Conservation (phyloP, 1,140 invertebrate species). For the Leguminivora glycinivorella region DNA sequence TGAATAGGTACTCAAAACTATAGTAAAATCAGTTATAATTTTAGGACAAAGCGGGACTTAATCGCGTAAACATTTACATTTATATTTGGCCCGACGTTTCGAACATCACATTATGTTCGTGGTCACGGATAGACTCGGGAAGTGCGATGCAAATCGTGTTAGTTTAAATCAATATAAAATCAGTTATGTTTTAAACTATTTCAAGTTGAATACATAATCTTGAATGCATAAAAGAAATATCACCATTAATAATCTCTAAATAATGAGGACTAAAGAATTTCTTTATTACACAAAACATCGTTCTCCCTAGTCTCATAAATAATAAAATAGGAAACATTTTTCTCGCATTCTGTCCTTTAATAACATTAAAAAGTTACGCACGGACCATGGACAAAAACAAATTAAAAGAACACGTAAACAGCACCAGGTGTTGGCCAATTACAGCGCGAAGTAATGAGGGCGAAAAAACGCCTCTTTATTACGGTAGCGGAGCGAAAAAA, state of each 20-base stretch:
- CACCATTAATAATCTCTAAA: background rate
- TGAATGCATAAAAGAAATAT: background rate
- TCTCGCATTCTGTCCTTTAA: background rate
- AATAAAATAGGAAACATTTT: background rate
- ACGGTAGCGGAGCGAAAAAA: background rate
- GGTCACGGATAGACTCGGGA: too few relatives aligned
- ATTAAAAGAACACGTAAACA: background rate
- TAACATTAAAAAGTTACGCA: constrained; percentile 1
- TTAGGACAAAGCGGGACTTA: too few relatives aligned
- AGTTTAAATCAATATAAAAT: too few relatives aligned
- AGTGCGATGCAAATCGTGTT: too few relatives aligned
- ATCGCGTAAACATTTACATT: too few relatives aligned
- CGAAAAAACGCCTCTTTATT: background rate
- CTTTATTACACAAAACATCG: background rate
- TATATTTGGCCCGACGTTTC: too few relatives aligned
- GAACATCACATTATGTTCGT: too few relatives aligned
- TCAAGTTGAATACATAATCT: too few relatives aligned
- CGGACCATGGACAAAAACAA: background rate
- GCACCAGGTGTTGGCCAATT: background rate
- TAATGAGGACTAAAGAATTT: background rate
- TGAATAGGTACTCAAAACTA: too few relatives aligned
- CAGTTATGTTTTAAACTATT: too few relatives aligned
- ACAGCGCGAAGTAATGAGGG: background rate
- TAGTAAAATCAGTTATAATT: too few relatives aligned
- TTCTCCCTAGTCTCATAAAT: background rate